These are phyloP conservation scores for Himalopsyche tibetana DNA, from an alignment of 2,888 invertebrate species.

Conservation along the genomic window DNA sequence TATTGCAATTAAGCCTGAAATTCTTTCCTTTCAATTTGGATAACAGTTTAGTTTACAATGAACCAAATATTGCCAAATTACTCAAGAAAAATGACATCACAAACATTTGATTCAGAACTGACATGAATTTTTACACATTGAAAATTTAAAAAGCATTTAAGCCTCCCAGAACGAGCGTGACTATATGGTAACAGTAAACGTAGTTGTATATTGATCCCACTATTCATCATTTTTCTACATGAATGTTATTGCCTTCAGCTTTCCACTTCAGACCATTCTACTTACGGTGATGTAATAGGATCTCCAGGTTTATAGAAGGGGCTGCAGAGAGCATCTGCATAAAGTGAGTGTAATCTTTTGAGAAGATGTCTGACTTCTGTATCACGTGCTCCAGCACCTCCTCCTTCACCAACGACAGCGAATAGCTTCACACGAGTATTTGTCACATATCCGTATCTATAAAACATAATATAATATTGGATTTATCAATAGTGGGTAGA, in stretches of 20 bases:
- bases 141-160: too few species aligned
- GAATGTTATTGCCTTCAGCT: too few species aligned
- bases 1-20: too few species aligned
- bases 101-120: conserved; percentile 41
- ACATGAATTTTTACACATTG: neutral
- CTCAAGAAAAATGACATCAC: neutral
- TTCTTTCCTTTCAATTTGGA: too few species aligned
- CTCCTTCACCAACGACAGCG: conserved; percentile 93
- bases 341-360: conserved; percentile 92
- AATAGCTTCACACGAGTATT: conserved; percentile 97
- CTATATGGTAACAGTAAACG: too few species aligned
- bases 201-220: too few species aligned
- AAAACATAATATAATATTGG: conserved; percentile 65
- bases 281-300: conserved; percentile 88
- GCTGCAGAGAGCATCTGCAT: conserved; percentile 96
- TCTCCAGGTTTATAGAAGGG: conserved; percentile 98
- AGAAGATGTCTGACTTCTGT: conserved; percentile 94
- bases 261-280: neutral
- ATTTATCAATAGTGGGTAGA: neutral
- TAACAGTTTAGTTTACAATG: too few species aligned
- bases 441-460: conserved; percentile 96
- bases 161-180: too few species aligned
- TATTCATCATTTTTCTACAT: too few species aligned
- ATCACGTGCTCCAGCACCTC: conserved; percentile 87
- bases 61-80: too few species aligned